A percentile compares a stretch with the other conserved stretches of the same genome.
These are phyloP conservation scores for Oryzias woworae DNA, from an alignment of 2,113 vertebrate genomes.

Conservation along the genomic window DNA sequence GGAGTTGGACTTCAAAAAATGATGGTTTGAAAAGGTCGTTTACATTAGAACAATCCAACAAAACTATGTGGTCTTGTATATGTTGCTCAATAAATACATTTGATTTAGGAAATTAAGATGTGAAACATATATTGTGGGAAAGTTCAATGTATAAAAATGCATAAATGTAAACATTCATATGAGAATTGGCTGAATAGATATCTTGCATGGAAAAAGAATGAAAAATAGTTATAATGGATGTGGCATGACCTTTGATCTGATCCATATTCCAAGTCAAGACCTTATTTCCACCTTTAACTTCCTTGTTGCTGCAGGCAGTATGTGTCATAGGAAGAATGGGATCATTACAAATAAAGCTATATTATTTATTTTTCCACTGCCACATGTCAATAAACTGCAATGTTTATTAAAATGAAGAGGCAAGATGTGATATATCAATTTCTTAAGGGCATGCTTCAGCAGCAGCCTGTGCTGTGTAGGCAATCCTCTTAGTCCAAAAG, in stretches of 20 bases:
- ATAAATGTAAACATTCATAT: slow-evolving; percentile 54
- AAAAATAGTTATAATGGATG: slow-evolving; percentile 63
- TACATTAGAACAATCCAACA: slow-evolving; percentile 54
- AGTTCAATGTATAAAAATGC: slow-evolving; percentile 48
- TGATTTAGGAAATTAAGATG: slow-evolving; percentile 45
- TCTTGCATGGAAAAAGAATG: slow-evolving; percentile 41
- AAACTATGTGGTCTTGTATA: slow-evolving; percentile 62
- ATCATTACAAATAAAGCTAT: slow-evolving; percentile 67
- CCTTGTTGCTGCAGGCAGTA: slow-evolving; percentile 52
- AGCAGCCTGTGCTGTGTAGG: slow-evolving; percentile 58
- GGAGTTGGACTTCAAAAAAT: background rate
- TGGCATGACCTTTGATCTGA: slow-evolving; percentile 67
- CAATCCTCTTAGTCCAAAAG: slow-evolving; percentile 75
- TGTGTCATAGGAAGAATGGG: slow-evolving; percentile 60
- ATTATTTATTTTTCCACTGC: slow-evolving; percentile 62
- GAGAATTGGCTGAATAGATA: slow-evolving; percentile 33
- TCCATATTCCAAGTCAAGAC: slow-evolving; percentile 64
- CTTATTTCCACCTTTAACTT: slow-evolving; percentile 61
- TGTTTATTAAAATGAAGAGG: slow-evolving; percentile 72
- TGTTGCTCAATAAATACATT: slow-evolving; percentile 60
- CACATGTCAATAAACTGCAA: slow-evolving; percentile 63
- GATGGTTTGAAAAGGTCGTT: slow-evolving; percentile 70
- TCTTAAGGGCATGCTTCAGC: slow-evolving; percentile 51
- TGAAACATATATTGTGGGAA: slow-evolving; percentile 52
- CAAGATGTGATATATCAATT: slow-evolving; percentile 66